These are phyloP conservation scores for Panthera leo DNA, from an alignment of 2,113 vertebrate species.

Conservation along the genomic window DNA sequence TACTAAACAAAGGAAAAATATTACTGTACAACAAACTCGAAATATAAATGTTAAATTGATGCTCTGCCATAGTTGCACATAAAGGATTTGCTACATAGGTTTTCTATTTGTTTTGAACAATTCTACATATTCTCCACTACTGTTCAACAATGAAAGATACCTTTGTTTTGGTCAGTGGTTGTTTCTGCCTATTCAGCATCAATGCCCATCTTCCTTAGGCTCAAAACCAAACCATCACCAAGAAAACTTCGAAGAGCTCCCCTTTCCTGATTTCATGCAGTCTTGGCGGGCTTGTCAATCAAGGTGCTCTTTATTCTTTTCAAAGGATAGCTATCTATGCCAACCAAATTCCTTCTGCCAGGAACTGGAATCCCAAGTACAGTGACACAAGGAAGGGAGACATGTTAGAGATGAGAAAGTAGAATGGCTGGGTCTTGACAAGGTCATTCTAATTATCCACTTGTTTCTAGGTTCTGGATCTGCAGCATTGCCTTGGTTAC, in stretches of 20 bases:
- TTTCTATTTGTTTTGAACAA: constrained; percentile 67
- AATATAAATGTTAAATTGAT: constrained; percentile 57
- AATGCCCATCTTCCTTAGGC: background rate
- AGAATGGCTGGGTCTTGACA: background rate
- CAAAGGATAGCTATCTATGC: background rate
- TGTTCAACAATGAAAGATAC: constrained; percentile 70
- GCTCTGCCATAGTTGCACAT: constrained; percentile 69
- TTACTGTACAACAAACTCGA: constrained; percentile 20
- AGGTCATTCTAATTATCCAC: background rate
- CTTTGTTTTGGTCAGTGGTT: background rate
- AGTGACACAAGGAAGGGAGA: background rate
- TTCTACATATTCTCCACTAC: constrained; percentile 24
- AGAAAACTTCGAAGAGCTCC: background rate
- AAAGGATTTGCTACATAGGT: constrained; percentile 75
- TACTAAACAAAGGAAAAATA: constrained; percentile 56
- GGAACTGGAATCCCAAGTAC: background rate
- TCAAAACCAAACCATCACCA: constrained; percentile 13
- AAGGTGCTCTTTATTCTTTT: background rate
- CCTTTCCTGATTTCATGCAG: background rate
- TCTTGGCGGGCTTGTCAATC: background rate
- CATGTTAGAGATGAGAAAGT: background rate
- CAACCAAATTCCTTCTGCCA: constrained; percentile 11
- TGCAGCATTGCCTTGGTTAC: background rate
- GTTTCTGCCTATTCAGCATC: background rate
- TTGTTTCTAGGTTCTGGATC: background rate